Percentiles rank a stretch among this genome's conserved stretches.
Conservation (phyloP, 2,888 invertebrate genomes). For the Lithodes maja region DNA sequence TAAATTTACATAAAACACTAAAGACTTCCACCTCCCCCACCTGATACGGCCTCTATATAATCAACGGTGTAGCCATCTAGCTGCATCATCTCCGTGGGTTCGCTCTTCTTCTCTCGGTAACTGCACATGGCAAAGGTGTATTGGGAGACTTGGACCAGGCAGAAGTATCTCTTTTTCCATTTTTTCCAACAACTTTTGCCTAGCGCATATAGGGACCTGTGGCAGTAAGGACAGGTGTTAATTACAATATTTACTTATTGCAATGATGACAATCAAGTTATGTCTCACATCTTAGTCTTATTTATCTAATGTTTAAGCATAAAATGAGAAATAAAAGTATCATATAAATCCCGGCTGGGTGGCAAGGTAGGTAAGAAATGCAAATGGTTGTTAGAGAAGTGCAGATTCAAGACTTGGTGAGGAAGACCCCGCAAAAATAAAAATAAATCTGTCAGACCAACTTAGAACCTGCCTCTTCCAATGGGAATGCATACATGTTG, state of each 20-base stretch:
- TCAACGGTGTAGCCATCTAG: slow-evolving; percentile 99
- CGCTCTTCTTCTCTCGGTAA: slow-evolving; percentile 98
- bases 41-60: slow-evolving; percentile 96
- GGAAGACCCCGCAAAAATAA: no score
- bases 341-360: no score
- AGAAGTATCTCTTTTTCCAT: slow-evolving; percentile 99
- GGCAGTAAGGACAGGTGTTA: neutral
- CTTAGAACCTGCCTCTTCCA: no score
- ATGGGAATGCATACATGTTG: no score
- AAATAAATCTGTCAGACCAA: no score
- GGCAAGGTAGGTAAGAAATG: no score
- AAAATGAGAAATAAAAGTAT: no score
- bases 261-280: no score
- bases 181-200: slow-evolving; percentile 99
- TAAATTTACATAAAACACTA: neutral
- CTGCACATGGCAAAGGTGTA: slow-evolving; percentile 99
- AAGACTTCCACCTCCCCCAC: slow-evolving; percentile 75
- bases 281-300: no score
- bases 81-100: slow-evolving; percentile 99
- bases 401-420: no score
- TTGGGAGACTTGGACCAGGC: slow-evolving; percentile 98
- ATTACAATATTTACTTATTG: neutral
- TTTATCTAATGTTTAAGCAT: no score
- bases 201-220: slow-evolving; percentile 89
- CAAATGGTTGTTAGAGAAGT: no score